phyloP scores from a whole-genome alignment of 30 jellyfish, hydroid and myxozoan genomes.

The Hydractinia echinata region DNA sequence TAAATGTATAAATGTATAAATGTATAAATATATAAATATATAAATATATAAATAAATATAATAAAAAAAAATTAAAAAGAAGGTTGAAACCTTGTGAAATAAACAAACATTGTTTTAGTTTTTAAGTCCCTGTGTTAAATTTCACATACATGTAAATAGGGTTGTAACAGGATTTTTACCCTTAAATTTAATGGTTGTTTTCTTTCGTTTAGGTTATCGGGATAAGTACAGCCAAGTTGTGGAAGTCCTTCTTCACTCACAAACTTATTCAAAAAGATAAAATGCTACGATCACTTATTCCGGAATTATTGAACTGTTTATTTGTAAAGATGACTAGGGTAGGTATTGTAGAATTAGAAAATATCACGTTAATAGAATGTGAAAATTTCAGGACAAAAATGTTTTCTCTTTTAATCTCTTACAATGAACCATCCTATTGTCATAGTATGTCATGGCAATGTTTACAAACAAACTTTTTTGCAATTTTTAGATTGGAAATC shows the following conservation, averaged over 20 bases:
- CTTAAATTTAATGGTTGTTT: not conserved
- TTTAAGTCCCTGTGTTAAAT: too few relatives aligned
- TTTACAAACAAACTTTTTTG: too few relatives aligned
- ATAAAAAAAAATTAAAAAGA: too few relatives aligned
- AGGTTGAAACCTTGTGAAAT: too few relatives aligned
- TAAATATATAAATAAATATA: too few relatives aligned
- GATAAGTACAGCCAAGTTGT: constrained; percentile 42
- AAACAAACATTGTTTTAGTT: too few relatives aligned
- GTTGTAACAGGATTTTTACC: not conserved
- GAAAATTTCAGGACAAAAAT: too few relatives aligned
- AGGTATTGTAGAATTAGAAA: not conserved
- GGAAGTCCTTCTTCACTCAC: constrained; percentile 62
- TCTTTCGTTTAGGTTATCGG: constrained; percentile 47
- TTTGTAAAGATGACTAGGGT: constrained; percentile 19
- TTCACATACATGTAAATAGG: not conserved
- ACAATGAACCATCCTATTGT: too few relatives aligned
- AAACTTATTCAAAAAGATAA: constrained; percentile 53
- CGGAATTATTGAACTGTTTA: constrained; percentile 27
- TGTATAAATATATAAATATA: too few relatives aligned
- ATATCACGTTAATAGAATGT: not conserved
- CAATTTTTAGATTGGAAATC: not conserved
- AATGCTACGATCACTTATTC: constrained; percentile 42
- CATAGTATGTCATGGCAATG: too few relatives aligned
- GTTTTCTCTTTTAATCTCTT: too few relatives aligned
- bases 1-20: too few relatives aligned